Base-by-base conservation (phyloP, 2,797 vertebrate species). In the Hoplostethus mediterraneus region DNA sequence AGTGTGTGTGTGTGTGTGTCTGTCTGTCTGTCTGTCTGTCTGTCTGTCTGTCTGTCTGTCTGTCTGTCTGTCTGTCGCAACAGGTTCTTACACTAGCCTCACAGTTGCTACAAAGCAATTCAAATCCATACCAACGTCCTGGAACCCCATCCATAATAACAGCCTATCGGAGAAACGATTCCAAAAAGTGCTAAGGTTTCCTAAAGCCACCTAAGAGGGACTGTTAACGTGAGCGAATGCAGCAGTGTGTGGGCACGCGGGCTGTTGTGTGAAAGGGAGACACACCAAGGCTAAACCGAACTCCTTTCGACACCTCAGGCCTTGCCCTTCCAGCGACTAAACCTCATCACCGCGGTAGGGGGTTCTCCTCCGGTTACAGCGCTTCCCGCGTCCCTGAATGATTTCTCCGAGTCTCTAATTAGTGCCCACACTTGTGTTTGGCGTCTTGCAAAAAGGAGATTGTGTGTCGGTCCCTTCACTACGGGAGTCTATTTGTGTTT, bases 331-430 rank as follows among this genome's bases (percentile, higher is more conserved):
- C 58, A 63, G 57, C 1, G 45, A 81, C 63, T 73, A 63, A 85
- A 82, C 73, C 74, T 72, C 28, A 17, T 70, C 87, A 71, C 81
- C 75, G 59, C 83, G 0, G 80, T 77, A 78, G 63, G 59, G 3
- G 72, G 77, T 60, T 69, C 86, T 89, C 61, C 86, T 93, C 84
- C 31, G 66, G 87, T 90, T 91, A 86, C 87, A 71, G 74, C 53
- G 61, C 28, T 38, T 75, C 65, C 65, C 71, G 60, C 72, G 2
- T 70, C 87, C 85, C 78, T 64, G 47, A 84, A 78, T 80, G 78
- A 81, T 84, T 87, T 84, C 82, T 80, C 14, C 7, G 55, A 85
- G 81, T 63, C 88, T 87, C 91, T 90, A 92, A 92, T 94, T 93
- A 93, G 91, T 79, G 70, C 76, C 73, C 52, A 75, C 90, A 92